Percentiles rank a stretch among this genome's conserved stretches.
Evolutionary conservation across 2,888 invertebrate species (phyloP).

Genomic region (Matsumyia berberina): DNA sequence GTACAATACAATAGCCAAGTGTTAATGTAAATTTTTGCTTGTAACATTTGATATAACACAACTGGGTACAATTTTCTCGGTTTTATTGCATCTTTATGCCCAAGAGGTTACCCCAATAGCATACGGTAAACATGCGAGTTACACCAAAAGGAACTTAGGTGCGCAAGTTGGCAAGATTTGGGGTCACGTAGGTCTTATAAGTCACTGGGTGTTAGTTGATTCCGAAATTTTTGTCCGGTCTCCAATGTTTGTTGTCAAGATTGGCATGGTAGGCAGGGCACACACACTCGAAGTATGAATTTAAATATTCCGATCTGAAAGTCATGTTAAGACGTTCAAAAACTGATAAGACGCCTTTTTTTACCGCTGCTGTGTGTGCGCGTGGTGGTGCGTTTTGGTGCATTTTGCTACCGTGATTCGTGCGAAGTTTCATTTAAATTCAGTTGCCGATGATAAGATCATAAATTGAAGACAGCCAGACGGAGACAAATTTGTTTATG

Average conservation of each 20-base stretch:
- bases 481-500: conserved; percentile 48
- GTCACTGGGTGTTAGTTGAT: conserved; percentile 73
- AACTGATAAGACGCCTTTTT: conserved; percentile 59
- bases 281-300: conserved; percentile 17
- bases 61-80: conserved; percentile 46
- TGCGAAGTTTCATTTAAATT: conserved; percentile 63
- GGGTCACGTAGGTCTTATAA: conserved; percentile 68
- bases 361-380: background rate
- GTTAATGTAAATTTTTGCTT: conserved; percentile 40
- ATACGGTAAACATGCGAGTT: conserved; percentile 13
- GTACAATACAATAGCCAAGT: conserved; percentile 20
- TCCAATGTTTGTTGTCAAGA: conserved; percentile 48
- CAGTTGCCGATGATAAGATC: conserved; percentile 56
- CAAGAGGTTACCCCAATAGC: conserved; percentile 13
- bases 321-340: conserved; percentile 26
- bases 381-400: too few relatives aligned
- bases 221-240: conserved; percentile 68
- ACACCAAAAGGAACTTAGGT: conserved; percentile 45
- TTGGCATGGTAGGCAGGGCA: conserved; percentile 27
- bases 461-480: conserved; percentile 58
- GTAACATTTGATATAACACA: conserved; percentile 64
- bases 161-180: conserved; percentile 59
- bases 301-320: conserved; percentile 58
- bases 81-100: conserved; percentile 34
- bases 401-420: conserved; percentile 2